Conservation (phyloP, 2,113 vertebrate genomes). For the Pomatorhinus ruficollis region DNA sequence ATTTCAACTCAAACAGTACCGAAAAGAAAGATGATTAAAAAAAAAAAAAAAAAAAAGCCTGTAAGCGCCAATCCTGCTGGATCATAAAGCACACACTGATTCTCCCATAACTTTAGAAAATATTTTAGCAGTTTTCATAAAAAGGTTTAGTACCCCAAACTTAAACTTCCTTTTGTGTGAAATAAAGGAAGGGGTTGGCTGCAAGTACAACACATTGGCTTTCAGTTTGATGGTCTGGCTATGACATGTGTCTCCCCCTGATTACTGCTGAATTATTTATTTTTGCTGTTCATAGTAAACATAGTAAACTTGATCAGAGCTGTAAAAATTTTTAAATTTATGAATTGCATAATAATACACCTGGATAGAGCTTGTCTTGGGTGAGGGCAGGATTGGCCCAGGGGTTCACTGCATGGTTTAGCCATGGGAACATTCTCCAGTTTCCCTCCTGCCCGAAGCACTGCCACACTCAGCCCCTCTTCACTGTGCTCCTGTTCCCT, state of each 20-base stretch:
- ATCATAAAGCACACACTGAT: constrained; percentile 20
- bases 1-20: background rate
- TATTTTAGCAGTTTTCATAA: constrained; percentile 52
- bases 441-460: background rate
- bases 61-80: background rate
- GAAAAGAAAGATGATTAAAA: background rate
- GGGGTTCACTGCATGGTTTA: rapidly evolving
- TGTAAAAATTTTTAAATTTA: background rate
- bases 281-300: background rate
- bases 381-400: background rate
- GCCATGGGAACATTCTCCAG: background rate
- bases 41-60: background rate
- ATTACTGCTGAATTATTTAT: background rate
- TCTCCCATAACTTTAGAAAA: background rate
- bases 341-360: background rate
- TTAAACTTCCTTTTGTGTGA: constrained; percentile 28
- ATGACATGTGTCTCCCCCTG: background rate
- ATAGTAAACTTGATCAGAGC: background rate
- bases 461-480: background rate
- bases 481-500: background rate
- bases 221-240: background rate
- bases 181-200: constrained; percentile 12
- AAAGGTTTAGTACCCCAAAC: constrained; percentile 12
- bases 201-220: background rate
- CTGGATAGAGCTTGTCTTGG: background rate